Percentiles rank a stretch among this genome's conserved stretches.
Evolutionary conservation across 2,113 vertebrate species (phyloP).

Genomic region (Embiotoca jacksoni): DNA sequence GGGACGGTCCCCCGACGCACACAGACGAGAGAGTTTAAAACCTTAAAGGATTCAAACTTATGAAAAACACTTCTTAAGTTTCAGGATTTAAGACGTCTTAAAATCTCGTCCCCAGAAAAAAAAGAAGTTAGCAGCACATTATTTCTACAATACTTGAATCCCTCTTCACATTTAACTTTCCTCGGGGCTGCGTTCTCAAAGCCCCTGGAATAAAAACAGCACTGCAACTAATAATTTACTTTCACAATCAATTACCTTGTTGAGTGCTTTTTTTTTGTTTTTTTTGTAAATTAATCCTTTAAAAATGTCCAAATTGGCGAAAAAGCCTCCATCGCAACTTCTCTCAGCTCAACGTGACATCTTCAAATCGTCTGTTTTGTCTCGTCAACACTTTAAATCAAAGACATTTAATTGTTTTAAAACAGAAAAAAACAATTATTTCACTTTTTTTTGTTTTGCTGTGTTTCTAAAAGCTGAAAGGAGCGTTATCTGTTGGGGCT

Average conservation of each 20-base stretch:
- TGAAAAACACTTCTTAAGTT: slow-evolving; percentile 17
- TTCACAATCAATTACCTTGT: background rate
- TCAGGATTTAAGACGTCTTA: slow-evolving; percentile 5
- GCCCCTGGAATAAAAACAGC: background rate
- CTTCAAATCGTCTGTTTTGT: background rate
- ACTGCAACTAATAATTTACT: slow-evolving; percentile 1
- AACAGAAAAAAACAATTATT: background rate
- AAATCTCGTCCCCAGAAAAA: background rate
- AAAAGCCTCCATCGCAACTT: background rate
- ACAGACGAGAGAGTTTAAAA: slow-evolving; percentile 22
- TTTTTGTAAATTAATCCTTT: background rate
- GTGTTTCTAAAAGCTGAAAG: too few relatives aligned
- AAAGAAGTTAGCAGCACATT: background rate
- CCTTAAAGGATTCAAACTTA: background rate
- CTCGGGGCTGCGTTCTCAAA: background rate
- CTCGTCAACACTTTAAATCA: background rate
- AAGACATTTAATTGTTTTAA: background rate
- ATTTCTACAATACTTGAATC: background rate
- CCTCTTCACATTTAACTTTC: slow-evolving; percentile 11
- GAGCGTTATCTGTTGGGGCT: too few relatives aligned
- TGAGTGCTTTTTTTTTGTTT: background rate
- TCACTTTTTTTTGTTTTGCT: too few relatives aligned
- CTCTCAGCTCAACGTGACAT: background rate
- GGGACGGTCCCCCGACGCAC: slow-evolving; percentile 26
- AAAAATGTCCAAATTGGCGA: background rate